These are phyloP conservation scores for Suncus etruscus DNA, from an alignment of 2,113 vertebrate genomes.

Conservation along the genomic window DNA sequence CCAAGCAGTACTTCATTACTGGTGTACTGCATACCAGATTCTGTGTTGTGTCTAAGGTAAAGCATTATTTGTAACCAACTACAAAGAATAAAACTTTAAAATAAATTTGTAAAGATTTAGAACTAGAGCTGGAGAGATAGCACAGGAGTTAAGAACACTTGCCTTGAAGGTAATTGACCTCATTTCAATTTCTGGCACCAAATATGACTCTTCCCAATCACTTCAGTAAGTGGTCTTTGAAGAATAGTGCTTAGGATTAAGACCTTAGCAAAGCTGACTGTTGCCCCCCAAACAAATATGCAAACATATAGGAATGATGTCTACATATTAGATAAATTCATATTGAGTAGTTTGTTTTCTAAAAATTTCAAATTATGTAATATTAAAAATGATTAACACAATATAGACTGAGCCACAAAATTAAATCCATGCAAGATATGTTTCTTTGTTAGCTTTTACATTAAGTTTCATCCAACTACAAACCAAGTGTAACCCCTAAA, in stretches of 20 bases:
- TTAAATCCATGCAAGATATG: background rate
- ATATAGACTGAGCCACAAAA: background rate
- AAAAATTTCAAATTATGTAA: constrained; percentile 1
- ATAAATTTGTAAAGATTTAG: no score
- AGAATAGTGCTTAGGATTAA: no score
- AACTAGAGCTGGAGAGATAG: no score
- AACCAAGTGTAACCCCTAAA: background rate
- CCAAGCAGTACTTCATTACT: background rate
- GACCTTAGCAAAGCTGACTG: no score
- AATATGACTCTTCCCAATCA: no score
- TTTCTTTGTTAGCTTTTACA: background rate
- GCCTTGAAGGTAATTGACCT: no score
- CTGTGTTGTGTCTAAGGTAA: background rate
- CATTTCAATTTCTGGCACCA: no score
- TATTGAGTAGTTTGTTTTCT: constrained; percentile 1
- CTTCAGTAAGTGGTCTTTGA: no score
- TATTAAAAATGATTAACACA: constrained; percentile 20
- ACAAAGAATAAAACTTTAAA: background rate
- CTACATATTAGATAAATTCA: background rate
- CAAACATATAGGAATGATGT: background rate
- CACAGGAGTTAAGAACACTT: no score
- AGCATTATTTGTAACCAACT: background rate
- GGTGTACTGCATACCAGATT: background rate
- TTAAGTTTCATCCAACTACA: constrained; percentile 9
- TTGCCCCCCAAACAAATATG: no score